Percentiles rank a stretch among this genome's conserved stretches.
These are phyloP conservation scores for Cinclus cinclus DNA, from an alignment of 2,113 vertebrate genomes.

Conservation along the genomic window DNA sequence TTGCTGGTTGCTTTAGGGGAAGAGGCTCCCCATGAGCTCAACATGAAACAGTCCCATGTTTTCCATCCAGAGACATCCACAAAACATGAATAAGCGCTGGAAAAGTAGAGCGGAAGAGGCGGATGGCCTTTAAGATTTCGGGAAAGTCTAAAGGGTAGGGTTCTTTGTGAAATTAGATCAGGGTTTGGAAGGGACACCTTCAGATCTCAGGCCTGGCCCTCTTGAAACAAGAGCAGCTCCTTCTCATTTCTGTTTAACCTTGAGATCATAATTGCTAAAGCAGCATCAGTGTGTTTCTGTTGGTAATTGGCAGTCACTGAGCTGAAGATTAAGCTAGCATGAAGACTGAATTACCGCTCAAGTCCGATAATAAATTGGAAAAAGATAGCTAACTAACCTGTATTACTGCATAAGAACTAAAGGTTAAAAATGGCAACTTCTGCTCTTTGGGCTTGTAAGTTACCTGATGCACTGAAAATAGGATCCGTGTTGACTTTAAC, in stretches of 20 bases:
- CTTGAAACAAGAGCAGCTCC: not conserved
- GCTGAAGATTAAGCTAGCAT: constrained; percentile 14
- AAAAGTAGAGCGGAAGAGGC: not conserved
- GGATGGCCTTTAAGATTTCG: not conserved
- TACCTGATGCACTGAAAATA: not conserved
- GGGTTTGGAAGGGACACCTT: not conserved
- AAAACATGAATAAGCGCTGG: not conserved
- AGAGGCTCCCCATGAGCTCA: not conserved
- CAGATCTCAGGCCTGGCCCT: not conserved
- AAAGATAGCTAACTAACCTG: not conserved
- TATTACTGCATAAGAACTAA: not conserved
- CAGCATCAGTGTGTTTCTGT: not conserved
- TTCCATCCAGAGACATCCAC: not conserved
- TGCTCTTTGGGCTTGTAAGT: not conserved
- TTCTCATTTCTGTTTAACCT: not conserved
- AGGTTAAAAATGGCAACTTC: not conserved
- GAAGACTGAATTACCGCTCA: not conserved
- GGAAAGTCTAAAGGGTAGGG: not conserved
- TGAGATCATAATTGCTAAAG: not conserved
- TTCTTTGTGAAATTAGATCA: not conserved
- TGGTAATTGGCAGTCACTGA: not conserved
- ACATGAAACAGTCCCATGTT: accelerated
- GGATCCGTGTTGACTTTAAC: not conserved
- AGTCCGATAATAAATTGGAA: not conserved
- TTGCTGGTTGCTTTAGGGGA: not conserved